Evolutionary conservation across 2,888 invertebrate genomes (phyloP).

Genomic region (Anagyrus pseudococci): DNA sequence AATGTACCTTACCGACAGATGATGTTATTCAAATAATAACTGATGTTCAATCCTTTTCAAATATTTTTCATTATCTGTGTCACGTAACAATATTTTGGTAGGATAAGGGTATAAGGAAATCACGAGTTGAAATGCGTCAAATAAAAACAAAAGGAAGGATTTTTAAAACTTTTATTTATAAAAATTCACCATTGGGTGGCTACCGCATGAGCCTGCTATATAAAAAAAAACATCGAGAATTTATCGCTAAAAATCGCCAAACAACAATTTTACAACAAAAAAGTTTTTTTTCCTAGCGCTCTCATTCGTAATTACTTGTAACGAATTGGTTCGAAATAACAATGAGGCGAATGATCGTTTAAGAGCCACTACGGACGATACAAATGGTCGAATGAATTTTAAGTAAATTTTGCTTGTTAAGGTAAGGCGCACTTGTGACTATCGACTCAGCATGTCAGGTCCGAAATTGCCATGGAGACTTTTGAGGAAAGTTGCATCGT

Average conservation of each 20-base stretch:
- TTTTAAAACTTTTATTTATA: conserved; percentile 37
- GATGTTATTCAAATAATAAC: no score
- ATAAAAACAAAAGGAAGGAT: no score
- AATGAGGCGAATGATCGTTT: background rate
- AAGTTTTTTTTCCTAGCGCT: background rate
- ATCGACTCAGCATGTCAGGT: background rate
- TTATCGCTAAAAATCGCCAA: background rate
- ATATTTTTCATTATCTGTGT: no score
- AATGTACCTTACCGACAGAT: no score
- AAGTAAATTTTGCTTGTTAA: background rate
- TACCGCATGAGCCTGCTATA: conserved; percentile 47
- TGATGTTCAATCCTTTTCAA: no score
- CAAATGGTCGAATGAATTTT: background rate
- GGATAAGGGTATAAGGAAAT: no score
- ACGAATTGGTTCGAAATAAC: background rate
- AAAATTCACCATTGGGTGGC: conserved; percentile 45
- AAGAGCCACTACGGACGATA: background rate
- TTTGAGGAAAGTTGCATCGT: conserved; percentile 1
- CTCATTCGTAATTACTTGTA: background rate
- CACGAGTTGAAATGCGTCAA: no score
- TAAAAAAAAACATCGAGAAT: conserved; percentile 21
- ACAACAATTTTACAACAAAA: no score
- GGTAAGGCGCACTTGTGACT: background rate
- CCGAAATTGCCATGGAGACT: background rate
- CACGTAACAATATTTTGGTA: no score